A percentile compares a stretch with the other conserved stretches of the same genome.
Evolutionary conservation across 2,888 invertebrate genomes (phyloP).

Genomic region (Diplazon laetatorius): DNA sequence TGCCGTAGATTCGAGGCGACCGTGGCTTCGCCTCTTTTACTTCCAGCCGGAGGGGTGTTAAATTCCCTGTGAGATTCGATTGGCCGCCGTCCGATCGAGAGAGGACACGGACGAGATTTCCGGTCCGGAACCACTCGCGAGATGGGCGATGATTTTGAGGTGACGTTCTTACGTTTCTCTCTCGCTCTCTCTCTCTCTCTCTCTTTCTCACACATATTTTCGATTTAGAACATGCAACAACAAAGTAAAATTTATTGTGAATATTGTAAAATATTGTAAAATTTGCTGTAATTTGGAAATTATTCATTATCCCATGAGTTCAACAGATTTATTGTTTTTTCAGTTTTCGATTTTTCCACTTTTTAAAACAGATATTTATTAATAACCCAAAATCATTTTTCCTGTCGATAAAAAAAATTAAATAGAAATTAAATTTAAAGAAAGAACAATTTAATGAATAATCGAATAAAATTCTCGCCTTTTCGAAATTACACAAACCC

Average conservation of each 20-base stretch:
- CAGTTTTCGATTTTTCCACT: too few species aligned
- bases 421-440: too few species aligned
- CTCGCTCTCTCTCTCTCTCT: not conserved
- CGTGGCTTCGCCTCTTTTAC: conserved; percentile 48
- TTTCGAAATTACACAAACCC: too few species aligned
- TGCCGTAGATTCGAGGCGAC: conserved; percentile 26
- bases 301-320: not conserved
- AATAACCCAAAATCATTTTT: too few species aligned
- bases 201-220: not conserved
- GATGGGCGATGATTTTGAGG: conserved; percentile 58
- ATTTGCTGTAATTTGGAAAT: conserved; percentile 1
- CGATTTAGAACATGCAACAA: not conserved
- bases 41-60: conserved; percentile 76
- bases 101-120: conserved; percentile 74
- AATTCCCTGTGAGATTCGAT: conserved; percentile 82
- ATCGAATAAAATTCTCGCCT: too few species aligned
- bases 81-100: conserved; percentile 73
- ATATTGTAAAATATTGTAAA: too few species aligned
- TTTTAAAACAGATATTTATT: too few species aligned
- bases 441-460: too few species aligned
- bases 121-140: conserved; percentile 73
- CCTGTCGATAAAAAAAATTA: too few species aligned
- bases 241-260: too few species aligned
- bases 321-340: too few species aligned
- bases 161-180: conserved; percentile 13